A percentile compares a stretch with the other conserved stretches of the same genome.
These are phyloP conservation scores for Autographa gamma DNA, from an alignment of 2,888 invertebrate genomes.

Conservation along the genomic window DNA sequence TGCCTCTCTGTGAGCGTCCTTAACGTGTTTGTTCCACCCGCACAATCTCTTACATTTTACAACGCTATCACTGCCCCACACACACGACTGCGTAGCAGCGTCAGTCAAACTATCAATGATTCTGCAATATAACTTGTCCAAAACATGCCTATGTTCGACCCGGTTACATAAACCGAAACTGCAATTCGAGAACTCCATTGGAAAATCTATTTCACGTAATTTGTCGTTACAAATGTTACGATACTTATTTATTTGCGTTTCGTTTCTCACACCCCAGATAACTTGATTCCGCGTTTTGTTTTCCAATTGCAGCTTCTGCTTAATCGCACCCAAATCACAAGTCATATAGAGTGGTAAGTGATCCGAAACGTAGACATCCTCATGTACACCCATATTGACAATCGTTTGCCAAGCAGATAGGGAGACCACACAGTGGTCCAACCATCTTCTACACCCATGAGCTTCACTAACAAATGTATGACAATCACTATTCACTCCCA, in stretches of 20 bases:
- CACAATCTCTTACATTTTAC: background rate
- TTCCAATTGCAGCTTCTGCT: background rate
- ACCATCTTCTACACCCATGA: background rate
- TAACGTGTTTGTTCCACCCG: conserved; percentile 5
- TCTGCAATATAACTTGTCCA: background rate
- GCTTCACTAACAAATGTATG: background rate
- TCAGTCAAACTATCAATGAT: too few species aligned
- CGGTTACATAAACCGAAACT: background rate
- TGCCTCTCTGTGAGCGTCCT: background rate
- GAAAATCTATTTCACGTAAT: background rate
- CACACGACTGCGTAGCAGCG: background rate
- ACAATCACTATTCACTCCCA: background rate
- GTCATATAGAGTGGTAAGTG: background rate
- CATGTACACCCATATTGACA: background rate
- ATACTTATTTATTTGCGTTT: background rate
- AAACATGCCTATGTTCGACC: background rate
- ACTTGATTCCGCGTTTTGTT: background rate
- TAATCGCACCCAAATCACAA: background rate
- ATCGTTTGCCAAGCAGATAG: background rate
- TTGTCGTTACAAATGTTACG: background rate
- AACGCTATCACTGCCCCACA: background rate
- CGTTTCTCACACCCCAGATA: background rate
- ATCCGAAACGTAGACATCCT: background rate
- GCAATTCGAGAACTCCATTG: background rate
- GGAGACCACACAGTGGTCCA: background rate